Evolutionary conservation across 92 coral and sea anemone genomes (phyloP), one percentile per base, ranked within the genome.

Genomic region (Epizoanthus stellaris): DNA sequence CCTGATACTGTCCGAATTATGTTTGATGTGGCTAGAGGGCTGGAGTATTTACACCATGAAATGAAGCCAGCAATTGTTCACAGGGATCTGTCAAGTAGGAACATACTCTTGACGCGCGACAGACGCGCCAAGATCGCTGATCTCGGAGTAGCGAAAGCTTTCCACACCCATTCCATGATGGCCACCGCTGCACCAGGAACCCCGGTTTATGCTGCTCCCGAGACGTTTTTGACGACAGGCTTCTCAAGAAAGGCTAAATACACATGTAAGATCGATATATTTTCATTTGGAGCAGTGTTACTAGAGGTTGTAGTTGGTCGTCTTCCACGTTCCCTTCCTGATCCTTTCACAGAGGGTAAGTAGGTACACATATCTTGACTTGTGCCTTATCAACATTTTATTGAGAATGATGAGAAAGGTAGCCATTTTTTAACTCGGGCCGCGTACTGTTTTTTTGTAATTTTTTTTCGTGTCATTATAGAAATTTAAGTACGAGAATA

Each of bases 1-100:
- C 49, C 88, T 14, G 91, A 92, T 34, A 81, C 81, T 1, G 91
- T 92, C 9, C 58, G 82, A 16, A 92, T 92, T 52, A 90, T 90
- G 95, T 43, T 77, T 21, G 93, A 80, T 49, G 88, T 92, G 16
- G 93, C 95, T 1, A 89, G 90, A 30, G 95, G 89, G 3, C 52
- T 92, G 74, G 34, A 85, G 3, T 92, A 92, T 85, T 67, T 92
- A 16, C 95, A 92, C 69, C 72, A 86, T n/a, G 81, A 25, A 2
- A 39, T 73, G 9, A 53, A 75, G 2, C 82, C 65, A 15, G 89
- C 91, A 42, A 84, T 92, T 8, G 88, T 90, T 17, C 95, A 92
- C 77, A 89, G 95, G 61, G 95, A 92, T 81, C 67, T 92, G 58
- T 81, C 93, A 7, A 92, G 93, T 87, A 92, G 85, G 65, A 92